A percentile compares a stretch with the other conserved stretches of the same genome.
These are phyloP conservation scores for Netelia melanura DNA, from an alignment of 2,888 invertebrate species.

Conservation along the genomic window DNA sequence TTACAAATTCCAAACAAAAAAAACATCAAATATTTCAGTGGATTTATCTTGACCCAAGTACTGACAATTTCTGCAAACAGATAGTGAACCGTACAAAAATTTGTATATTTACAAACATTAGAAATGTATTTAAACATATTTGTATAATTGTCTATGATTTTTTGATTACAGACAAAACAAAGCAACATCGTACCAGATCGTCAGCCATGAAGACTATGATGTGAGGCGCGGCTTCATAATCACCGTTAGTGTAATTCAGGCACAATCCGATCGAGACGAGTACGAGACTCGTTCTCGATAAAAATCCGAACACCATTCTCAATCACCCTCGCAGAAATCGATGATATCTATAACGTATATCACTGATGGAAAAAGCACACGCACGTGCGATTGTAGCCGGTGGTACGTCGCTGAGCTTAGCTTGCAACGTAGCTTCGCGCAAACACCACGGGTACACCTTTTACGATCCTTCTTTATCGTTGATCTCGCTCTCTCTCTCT, in stretches of 20 bases:
- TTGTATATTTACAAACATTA: no score
- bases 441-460: conserved; percentile 22
- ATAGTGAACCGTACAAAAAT: no score
- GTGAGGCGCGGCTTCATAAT: conserved; percentile 84
- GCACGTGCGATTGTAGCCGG: conserved; percentile 25
- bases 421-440: conserved; percentile 5
- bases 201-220: conserved; percentile 87
- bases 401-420: conserved; percentile 1
- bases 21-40: background rate
- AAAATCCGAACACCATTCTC: conserved; percentile 54
- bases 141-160: background rate
- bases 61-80: no score
- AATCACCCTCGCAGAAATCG: conserved; percentile 19
- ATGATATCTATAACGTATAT: conserved; percentile 17
- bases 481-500: conserved; percentile 14
- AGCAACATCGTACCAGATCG: conserved; percentile 85
- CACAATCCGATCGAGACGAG: conserved; percentile 61
- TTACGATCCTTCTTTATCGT: conserved; percentile 18
- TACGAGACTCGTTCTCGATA: conserved; percentile 53
- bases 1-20: background rate
- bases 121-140: no score
- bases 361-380: conserved; percentile 12
- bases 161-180: background rate
- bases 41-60: background rate
- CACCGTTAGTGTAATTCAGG: conserved; percentile 61